Base-by-base conservation (phyloP, 2,888 invertebrate species). In the Drosophila lacicola region DNA sequence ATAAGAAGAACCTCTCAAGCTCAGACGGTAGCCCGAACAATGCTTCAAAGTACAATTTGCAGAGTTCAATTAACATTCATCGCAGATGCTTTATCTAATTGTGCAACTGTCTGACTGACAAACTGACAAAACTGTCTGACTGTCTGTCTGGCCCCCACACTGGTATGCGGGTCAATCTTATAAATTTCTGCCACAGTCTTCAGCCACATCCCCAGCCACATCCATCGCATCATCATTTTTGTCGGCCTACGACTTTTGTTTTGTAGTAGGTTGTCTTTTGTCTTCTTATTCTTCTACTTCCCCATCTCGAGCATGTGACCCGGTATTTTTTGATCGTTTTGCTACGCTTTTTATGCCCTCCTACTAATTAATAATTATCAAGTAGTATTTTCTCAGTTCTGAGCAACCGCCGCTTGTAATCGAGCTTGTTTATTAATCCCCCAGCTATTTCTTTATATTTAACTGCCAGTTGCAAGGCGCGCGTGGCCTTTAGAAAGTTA, bases 31-130 rank as follows among this genome's bases (percentile, higher is more conserved):
- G 61, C 50, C 54, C 54, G 49, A 80, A 82, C 60, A 72, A 73
- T 69, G 69, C 76, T 66, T 69, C 69, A 79, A 77, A 79, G 73
- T 74, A 60, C 72, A 70, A 61, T 57, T 74, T 68, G 70, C 62
- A 67, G 74, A 78, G 78, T 76, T 86, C 78, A 86, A 88, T 88
- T 85, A 85, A 82, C 86, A 86, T 83, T 80, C 86, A 88, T 74
- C 77, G 74, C 74, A 85, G 77, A 86, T 72, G 58, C 65, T 72
- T 74, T 73, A 74, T 85, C 82, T 82, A 82, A 85, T 85, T 85
- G 88, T 79, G 68, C 74, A 70, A 75, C 65, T 74, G 63, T 58
- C 55, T 62, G 64, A 42, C 67, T 71, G 51, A 10, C 53, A 21
- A 8, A 45, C 56, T 62, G 57, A 44, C 55, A 36, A 58, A 68